Evolutionary conservation across 2,113 vertebrate genomes (phyloP), one percentile per base, ranked within the genome.

Genomic region (Leiothrix lutea): DNA sequence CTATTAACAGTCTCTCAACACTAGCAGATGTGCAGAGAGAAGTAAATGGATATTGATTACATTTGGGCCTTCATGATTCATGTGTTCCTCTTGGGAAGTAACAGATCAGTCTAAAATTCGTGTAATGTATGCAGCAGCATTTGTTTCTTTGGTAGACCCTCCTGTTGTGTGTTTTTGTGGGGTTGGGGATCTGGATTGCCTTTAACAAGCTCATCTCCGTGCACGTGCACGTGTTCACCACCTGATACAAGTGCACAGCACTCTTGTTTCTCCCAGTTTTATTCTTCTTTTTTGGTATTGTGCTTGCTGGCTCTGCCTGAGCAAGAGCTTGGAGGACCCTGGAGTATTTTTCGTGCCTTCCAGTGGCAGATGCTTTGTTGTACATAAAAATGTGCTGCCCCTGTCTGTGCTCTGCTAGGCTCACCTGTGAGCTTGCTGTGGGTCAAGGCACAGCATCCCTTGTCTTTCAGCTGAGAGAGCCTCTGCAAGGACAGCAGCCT

Each of bases 31-130:
- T 93, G 80, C 88, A 62, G 75, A 51, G 89, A 48, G 89, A 72
- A 92, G 57, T 74, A 94, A 96, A 91, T 90, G 67, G 93, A n/a
- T 97, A 92, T 92, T 94, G 93, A 96, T 96, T 94, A 88, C 72
- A 80, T 94, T 80, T 94, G 82, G 77, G 40, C 84, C 82, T 20
- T 12, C 5, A 4, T 57, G 82, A 95, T 94, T 94, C 87, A 71
- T 73, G 53, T 51, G 64, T 83, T 91, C 87, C 78, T 93, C 94
- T 56, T 73, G 84, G 79, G 91, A 88, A 65, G 51, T 53, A 79
- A 80, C 24, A 6, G 81, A 91, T 96, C 82, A 95, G 57, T 83
- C 65, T 91, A 21, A 86, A 85, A 95, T 92, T 94, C 25, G 3
- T 21, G 29, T 94, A 95, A 95, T 83, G 44, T 60, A 92, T 94